Conservation (phyloP, 64 coral and sea anemone species). For the Anthopleura sola region DNA sequence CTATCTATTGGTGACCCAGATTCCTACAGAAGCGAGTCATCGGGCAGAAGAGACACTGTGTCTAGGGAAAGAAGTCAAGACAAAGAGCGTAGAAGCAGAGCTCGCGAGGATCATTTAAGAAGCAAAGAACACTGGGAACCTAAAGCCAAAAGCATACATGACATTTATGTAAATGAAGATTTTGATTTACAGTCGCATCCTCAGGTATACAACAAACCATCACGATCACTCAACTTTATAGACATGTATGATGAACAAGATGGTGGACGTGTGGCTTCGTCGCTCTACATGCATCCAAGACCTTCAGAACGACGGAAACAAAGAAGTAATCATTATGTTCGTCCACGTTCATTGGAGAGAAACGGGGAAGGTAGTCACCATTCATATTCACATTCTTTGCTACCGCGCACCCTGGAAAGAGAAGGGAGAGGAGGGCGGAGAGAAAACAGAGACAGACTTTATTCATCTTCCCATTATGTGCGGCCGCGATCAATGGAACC, state of each 20-base stretch:
- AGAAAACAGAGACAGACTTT: neutral
- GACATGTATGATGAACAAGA: neutral
- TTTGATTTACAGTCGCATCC: neutral
- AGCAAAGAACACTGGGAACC: neutral
- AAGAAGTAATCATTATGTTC: neutral
- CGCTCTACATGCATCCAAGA: neutral
- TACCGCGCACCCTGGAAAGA: neutral
- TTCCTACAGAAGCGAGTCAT: neutral
- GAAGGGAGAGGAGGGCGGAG: neutral
- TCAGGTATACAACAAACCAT: neutral
- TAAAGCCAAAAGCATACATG: neutral
- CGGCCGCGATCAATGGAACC: neutral
- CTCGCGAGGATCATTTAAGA: neutral
- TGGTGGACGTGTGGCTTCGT: neutral
- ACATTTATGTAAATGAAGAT: neutral
- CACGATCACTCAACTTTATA: neutral
- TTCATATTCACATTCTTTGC: neutral
- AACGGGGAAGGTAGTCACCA: neutral
- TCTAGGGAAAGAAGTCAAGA: neutral
- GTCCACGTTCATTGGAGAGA: neutral
- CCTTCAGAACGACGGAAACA: neutral
- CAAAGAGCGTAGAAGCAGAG: neutral
- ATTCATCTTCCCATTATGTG: slow-evolving; percentile 4
- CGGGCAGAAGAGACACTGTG: neutral
- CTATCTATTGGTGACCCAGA: neutral